Percentiles rank a stretch among this genome's conserved stretches.
These are phyloP conservation scores for Tachuris rubrigastra DNA, from an alignment of 2,113 vertebrate species.

Conservation along the genomic window DNA sequence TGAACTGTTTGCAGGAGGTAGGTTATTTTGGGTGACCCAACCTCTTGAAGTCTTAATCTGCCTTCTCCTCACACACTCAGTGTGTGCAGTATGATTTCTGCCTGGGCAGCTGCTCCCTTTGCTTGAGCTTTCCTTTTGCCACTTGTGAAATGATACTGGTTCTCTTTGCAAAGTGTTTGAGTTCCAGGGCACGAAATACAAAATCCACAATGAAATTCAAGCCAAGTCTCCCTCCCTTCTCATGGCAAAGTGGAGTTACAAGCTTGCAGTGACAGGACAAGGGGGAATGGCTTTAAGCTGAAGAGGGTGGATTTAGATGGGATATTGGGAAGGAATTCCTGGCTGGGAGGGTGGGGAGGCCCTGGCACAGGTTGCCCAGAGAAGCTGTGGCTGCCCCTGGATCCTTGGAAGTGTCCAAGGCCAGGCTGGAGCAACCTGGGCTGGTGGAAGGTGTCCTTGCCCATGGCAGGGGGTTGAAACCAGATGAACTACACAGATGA, in stretches of 20 bases:
- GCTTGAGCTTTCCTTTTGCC: background rate
- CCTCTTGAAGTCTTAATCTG: background rate
- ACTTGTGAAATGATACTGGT: fast-evolving
- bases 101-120: background rate
- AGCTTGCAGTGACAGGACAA: background rate
- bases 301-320: background rate
- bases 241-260: fast-evolving
- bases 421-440: background rate
- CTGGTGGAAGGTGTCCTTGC: fast-evolving
- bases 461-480: background rate
- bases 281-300: background rate
- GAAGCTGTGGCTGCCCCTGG: background rate
- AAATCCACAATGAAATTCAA: background rate
- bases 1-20: background rate
- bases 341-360: fast-evolving
- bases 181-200: background rate
- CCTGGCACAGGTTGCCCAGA: background rate
- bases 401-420: background rate
- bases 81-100: fast-evolving
- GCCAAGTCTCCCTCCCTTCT: background rate
- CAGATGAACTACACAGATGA: too few relatives aligned
- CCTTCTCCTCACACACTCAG: background rate
- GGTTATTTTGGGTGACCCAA: background rate
- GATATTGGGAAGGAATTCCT: background rate
- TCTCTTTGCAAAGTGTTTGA: background rate